Base-by-base conservation (phyloP, 2,113 vertebrate species). In the Peromyscus californicus region DNA sequence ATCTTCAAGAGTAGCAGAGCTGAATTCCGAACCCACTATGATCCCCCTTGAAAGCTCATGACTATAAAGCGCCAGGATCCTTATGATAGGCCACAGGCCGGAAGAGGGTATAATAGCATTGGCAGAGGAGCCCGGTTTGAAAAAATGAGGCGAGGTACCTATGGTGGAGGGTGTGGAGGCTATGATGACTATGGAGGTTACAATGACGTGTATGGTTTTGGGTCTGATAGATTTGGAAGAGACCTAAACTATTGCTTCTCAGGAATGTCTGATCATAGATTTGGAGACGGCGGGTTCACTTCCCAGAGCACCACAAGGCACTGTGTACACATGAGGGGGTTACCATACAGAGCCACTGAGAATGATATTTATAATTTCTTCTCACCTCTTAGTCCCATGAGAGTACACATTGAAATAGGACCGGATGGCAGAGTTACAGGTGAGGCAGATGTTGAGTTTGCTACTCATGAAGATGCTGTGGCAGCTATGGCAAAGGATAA, bases 1-100 rank as follows among this genome's bases (percentile, higher is more conserved):
- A 99, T 99, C 99, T 99, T 99, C 99, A 99, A 99, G 99, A 99
- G 99, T 98, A 99, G 99, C 92, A 99, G 99, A 92, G 99, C 99
- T 6, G 99, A 99, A 98, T 99, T 99, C 96, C 99, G 99, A 96
- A 99, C 99, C 97, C 99, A 99, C 95, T 99, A 99, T 91, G 99
- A 99, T 96, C 99, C 99, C 88, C 99, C 99, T 92, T 98, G 99
- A 94, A 99, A 99, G 98, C 99, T 99, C 93, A 98, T 99, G 99
- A 99, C 99, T 85, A 99, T 99, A 99, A 99, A 99, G 98, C 99
- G 99, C 93, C 99, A 99, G 0, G 98, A 99, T 95, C 99, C 99
- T 70, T 99, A 99, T 79, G 99, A 99, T 98, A 99, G 99, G 93
- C 99, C 99, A 1, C 99, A 99, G 63, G 99, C 99, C n/a, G 99